Conservation (phyloP, 1,140 invertebrate species). For the Drosophila biarmipes region DNA sequence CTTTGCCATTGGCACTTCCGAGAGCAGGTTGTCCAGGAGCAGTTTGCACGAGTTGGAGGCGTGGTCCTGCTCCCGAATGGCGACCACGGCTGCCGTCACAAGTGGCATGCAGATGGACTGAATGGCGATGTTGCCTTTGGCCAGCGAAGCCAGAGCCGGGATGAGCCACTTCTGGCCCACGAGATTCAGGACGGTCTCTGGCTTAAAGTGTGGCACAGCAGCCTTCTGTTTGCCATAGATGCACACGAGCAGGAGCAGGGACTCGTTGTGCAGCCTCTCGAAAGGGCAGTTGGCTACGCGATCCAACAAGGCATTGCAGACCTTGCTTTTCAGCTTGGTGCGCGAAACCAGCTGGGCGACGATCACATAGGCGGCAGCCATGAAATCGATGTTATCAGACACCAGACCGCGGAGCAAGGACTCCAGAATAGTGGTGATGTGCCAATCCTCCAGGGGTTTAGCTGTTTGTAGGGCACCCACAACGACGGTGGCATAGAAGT, state of each 20-base stretch:
- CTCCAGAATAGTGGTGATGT: slow-evolving; percentile 89
- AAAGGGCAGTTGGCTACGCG: slow-evolving; percentile 65
- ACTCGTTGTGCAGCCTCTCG: slow-evolving; percentile 65
- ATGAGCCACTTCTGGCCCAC: slow-evolving; percentile 71
- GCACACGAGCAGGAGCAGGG: slow-evolving; percentile 86
- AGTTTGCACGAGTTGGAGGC: slow-evolving; percentile 30
- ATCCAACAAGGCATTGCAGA: slow-evolving; percentile 85
- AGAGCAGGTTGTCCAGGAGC: slow-evolving; percentile 64
- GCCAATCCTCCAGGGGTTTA: slow-evolving; percentile 87
- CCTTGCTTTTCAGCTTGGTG: slow-evolving; percentile 87
- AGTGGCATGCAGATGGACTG: slow-evolving; percentile 67
- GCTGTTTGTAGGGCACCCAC: slow-evolving; percentile 88
- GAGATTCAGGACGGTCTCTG: slow-evolving; percentile 73
- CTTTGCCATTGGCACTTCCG: slow-evolving; percentile 54
- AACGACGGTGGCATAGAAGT: slow-evolving; percentile 91
- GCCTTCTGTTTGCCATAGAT: slow-evolving; percentile 87
- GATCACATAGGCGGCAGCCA: slow-evolving; percentile 90
- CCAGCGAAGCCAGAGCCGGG: slow-evolving; percentile 40
- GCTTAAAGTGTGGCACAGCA: slow-evolving; percentile 60
- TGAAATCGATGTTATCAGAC: slow-evolving; percentile 89
- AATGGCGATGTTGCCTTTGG: slow-evolving; percentile 65
- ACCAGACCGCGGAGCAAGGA: slow-evolving; percentile 89
- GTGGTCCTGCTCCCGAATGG: slow-evolving; percentile 47
- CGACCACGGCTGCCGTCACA: slow-evolving; percentile 46
- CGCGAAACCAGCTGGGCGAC: slow-evolving; percentile 89